A percentile compares a stretch with the other conserved stretches of the same genome.
phyloP scores from a whole-genome alignment of 2,888 invertebrate genomes.

The Carabus problematicus region DNA sequence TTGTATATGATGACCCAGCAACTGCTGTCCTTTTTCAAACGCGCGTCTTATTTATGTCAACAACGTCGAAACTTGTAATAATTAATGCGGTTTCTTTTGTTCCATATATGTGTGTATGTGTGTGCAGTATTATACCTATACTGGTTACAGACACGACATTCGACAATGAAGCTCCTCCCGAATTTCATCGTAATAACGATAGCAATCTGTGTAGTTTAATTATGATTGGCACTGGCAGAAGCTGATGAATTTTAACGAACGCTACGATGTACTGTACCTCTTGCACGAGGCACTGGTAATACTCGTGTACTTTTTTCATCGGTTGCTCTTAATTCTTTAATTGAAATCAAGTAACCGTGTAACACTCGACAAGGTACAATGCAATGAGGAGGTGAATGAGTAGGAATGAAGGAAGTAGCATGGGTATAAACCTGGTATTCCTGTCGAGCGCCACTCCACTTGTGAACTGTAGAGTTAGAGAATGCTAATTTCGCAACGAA shows the following conservation, averaged over 20 bases:
- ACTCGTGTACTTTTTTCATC: conserved; percentile 14
- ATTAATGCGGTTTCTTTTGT: conserved; percentile 32
- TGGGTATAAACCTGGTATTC: too few species aligned
- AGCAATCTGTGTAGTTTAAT: neutral
- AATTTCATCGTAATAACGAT: neutral
- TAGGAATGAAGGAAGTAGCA: too few species aligned
- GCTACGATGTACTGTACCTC: too few species aligned
- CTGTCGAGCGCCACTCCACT: too few species aligned
- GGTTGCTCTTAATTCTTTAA: conserved; percentile 42
- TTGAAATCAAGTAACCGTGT: conserved; percentile 41
- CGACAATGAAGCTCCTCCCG: neutral
- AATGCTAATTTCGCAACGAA: conserved; percentile 14
- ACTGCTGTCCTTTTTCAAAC: conserved; percentile 14
- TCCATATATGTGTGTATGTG: conserved; percentile 6
- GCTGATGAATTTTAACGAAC: too few species aligned
- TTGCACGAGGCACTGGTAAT: too few species aligned
- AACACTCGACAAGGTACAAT: conserved; percentile 18
- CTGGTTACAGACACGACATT: conserved; percentile 10
- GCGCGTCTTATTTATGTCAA: conserved; percentile 35
- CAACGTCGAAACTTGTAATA: conserved; percentile 31
- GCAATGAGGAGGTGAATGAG: neutral
- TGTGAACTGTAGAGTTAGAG: neutral
- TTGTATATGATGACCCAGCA: neutral
- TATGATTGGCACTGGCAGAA: too few species aligned
- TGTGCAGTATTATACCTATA: too few species aligned